Percentiles rank a stretch among this genome's conserved stretches.
Conservation (phyloP, 2,888 invertebrate genomes). For the Xestoiulus laeticollis region DNA sequence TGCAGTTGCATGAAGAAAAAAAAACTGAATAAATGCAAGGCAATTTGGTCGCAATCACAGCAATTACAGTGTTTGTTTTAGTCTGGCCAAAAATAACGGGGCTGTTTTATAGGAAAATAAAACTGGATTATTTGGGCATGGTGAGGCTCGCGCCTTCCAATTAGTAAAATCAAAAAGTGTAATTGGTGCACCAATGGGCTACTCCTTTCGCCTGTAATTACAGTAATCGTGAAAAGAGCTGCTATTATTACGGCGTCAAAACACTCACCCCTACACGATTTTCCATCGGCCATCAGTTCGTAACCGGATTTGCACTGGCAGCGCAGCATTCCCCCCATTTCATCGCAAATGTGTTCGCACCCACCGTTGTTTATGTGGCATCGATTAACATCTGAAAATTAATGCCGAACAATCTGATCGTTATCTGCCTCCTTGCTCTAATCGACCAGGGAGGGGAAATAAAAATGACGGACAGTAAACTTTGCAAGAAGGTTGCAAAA, state of each 20-base stretch:
- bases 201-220: slow-evolving; percentile 38
- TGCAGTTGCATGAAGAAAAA: slow-evolving; percentile 15
- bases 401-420: slow-evolving; percentile 1
- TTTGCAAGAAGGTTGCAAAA: not conserved
- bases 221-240: not conserved
- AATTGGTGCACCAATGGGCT: not conserved
- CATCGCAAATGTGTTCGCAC: slow-evolving; percentile 75
- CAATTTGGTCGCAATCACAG: not conserved
- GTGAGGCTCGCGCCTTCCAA: slow-evolving; percentile 15
- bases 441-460: slow-evolving; percentile 1
- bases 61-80: slow-evolving; percentile 34
- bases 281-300: slow-evolving; percentile 74
- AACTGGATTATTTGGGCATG: not conserved
- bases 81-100: not conserved
- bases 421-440: not conserved
- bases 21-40: not conserved
- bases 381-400: slow-evolving; percentile 46
- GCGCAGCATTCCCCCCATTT: slow-evolving; percentile 60
- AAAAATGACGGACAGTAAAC: not conserved
- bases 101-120: not conserved
- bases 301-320: slow-evolving; percentile 83
- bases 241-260: slow-evolving; percentile 3
- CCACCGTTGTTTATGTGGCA: slow-evolving; percentile 46
- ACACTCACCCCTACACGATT: slow-evolving; percentile 71
- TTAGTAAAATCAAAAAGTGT: not conserved